A percentile compares a stretch with the other conserved stretches of the same genome.
These are phyloP conservation scores for Caenorhabditis plicata DNA, from an alignment of 2,888 invertebrate genomes.

Conservation along the genomic window DNA sequence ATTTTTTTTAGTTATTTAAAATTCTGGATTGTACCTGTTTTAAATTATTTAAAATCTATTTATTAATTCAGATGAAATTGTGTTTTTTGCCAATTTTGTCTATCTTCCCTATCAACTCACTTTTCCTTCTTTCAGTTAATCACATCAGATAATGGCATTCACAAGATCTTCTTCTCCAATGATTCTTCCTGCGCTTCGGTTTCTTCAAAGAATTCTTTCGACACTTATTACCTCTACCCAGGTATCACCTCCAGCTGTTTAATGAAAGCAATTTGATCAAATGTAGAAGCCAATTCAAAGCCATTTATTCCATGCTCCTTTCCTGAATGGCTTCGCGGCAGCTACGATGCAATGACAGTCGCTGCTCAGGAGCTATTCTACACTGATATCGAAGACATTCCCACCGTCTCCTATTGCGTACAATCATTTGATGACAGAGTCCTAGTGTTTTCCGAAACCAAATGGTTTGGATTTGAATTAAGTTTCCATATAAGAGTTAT, in stretches of 20 bases:
- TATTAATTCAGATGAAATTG: no score
- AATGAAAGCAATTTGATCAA: no score
- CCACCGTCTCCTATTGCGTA: slow-evolving; percentile 47
- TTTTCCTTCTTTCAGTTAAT: slow-evolving; percentile 18
- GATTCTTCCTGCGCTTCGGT: slow-evolving; percentile 37
- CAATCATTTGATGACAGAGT: slow-evolving; percentile 46
- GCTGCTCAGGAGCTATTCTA: slow-evolving; percentile 38
- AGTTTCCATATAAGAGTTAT: neutral
- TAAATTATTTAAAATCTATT: no score
- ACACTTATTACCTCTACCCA: slow-evolving; percentile 33
- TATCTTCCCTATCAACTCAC: no score
- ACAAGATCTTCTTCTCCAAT: slow-evolving; percentile 34
- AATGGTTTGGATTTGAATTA: slow-evolving; percentile 28
- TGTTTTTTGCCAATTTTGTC: no score
- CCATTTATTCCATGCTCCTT: slow-evolving; percentile 49
- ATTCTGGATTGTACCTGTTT: no score
- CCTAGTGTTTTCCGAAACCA: slow-evolving; percentile 51
- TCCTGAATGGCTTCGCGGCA: slow-evolving; percentile 52
- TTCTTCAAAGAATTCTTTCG: slow-evolving; percentile 31
- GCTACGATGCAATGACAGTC: slow-evolving; percentile 46
- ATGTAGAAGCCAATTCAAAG: no score
- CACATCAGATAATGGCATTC: slow-evolving; percentile 15
- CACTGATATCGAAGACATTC: slow-evolving; percentile 38
- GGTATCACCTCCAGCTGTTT: slow-evolving; percentile 14
- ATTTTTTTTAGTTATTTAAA: no score